Percentiles rank a stretch among this genome's conserved stretches.
Conservation (phyloP, 2,797 vertebrate species). For the Prunella strophiata region DNA sequence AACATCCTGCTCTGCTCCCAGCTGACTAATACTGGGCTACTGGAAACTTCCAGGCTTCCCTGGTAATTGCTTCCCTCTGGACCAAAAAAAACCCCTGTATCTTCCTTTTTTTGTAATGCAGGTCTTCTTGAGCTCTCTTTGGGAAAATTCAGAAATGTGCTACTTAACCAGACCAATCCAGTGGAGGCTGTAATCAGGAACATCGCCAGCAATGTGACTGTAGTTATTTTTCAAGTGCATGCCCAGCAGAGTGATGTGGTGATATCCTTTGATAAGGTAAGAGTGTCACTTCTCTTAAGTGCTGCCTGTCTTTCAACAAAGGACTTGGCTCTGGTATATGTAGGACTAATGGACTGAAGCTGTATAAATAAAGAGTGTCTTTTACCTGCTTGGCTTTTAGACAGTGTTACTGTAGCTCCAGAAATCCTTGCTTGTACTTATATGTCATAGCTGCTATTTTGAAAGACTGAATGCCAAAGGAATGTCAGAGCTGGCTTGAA, state of each 20-base stretch:
- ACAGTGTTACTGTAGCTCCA: not conserved
- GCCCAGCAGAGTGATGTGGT: conserved; percentile 85
- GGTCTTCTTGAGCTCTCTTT: conserved; percentile 86
- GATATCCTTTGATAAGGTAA: conserved; percentile 84
- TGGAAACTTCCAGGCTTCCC: not conserved
- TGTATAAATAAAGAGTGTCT: not conserved
- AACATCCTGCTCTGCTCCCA: not conserved
- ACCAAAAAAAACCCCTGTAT: fast-evolving
- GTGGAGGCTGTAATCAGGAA: conserved; percentile 83
- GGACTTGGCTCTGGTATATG: not conserved
- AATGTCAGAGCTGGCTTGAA: not conserved
- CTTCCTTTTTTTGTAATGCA: conserved; percentile 44
- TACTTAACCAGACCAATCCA: conserved; percentile 79
- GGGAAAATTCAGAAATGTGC: conserved; percentile 87
- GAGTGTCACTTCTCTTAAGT: not conserved
- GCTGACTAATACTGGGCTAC: not conserved
- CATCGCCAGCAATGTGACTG: conserved; percentile 82
- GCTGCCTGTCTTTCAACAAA: not conserved
- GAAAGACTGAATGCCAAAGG: not conserved
- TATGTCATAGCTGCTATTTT: not conserved
- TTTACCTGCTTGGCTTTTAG: not conserved
- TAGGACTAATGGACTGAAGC: not conserved
- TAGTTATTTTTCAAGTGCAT: conserved; percentile 90
- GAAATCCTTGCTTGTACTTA: not conserved
- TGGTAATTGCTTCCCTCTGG: not conserved